phyloP scores from a whole-genome alignment of 2,113 vertebrate species.

The Ivindomyrus marchei region DNA sequence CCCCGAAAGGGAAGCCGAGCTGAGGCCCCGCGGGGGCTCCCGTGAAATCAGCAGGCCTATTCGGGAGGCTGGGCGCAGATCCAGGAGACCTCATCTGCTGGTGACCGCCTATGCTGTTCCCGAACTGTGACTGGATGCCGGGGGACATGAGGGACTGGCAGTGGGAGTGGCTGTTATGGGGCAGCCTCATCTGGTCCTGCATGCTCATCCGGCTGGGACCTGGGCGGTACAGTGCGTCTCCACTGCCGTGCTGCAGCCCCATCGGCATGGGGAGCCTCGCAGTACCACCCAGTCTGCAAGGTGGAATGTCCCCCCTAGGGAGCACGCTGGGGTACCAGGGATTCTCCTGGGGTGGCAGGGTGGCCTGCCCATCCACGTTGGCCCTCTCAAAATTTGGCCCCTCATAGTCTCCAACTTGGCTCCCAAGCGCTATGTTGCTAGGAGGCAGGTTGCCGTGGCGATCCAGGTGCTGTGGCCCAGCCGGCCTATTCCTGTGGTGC shows the following conservation, averaged over 20 bases:
- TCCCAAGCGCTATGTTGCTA: slow-evolving; percentile 54
- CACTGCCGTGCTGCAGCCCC: slow-evolving; percentile 57
- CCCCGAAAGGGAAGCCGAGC: slow-evolving; percentile 58
- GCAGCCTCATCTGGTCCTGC: slow-evolving; percentile 62
- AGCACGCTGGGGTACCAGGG: slow-evolving; percentile 68
- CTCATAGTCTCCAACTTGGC: slow-evolving; percentile 51
- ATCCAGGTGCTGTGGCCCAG: slow-evolving; percentile 64
- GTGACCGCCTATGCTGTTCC: slow-evolving; percentile 53
- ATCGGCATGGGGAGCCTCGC: slow-evolving; percentile 54
- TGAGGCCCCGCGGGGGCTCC: slow-evolving; percentile 53
- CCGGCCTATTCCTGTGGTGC: slow-evolving; percentile 69
- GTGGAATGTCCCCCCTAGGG: slow-evolving; percentile 59
- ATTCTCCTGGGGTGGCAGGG: slow-evolving; percentile 65
- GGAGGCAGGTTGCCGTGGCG: slow-evolving; percentile 62
- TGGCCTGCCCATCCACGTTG: slow-evolving; percentile 58
- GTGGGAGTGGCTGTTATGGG: slow-evolving; percentile 45
- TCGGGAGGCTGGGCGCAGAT: slow-evolving; percentile 28
- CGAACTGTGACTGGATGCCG: slow-evolving; percentile 57
- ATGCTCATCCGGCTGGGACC: slow-evolving; percentile 48
- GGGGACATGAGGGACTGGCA: slow-evolving; percentile 65
- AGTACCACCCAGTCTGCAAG: slow-evolving; percentile 49
- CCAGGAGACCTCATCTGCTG: slow-evolving; percentile 64
- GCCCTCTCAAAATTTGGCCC: slow-evolving; percentile 66
- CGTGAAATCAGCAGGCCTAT: slow-evolving; percentile 58
- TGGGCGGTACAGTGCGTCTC: slow-evolving; percentile 53